phyloP scores from a whole-genome alignment of 2,797 vertebrate genomes.

The Tadarida brasiliensis region DNA sequence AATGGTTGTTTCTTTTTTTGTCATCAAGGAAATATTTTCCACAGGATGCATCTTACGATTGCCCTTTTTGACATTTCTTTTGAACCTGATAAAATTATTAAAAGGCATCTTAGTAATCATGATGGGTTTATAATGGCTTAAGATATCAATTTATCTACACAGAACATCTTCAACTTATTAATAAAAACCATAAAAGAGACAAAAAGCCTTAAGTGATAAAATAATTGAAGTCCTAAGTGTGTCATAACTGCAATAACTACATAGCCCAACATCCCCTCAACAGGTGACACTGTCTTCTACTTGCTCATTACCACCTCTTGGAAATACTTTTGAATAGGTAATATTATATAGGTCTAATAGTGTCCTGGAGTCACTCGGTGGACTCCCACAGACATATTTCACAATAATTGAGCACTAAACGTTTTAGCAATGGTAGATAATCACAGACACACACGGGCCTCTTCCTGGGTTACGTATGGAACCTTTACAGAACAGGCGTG shows the following conservation, averaged over 20 bases:
- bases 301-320: not conserved
- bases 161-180: not conserved
- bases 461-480: conserved; percentile 64
- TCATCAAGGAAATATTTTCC: not conserved
- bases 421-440: not conserved
- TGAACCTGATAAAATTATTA: not conserved
- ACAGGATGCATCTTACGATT: not conserved
- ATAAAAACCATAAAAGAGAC: not conserved
- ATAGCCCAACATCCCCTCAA: not conserved
- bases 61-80: conserved; percentile 8
- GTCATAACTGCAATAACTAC: not conserved
- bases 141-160: not conserved
- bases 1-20: not conserved
- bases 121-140: not conserved
- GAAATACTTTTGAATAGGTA: not conserved
- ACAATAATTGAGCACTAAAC: not conserved
- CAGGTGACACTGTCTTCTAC: not conserved
- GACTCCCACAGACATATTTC: not conserved
- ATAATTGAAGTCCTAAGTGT: not conserved
- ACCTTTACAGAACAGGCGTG: conserved; percentile 65
- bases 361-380: not conserved
- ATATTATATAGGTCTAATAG: not conserved
- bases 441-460: not conserved
- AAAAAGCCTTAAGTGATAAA: not conserved
- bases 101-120: not conserved